phyloP scores from a whole-genome alignment of 1,140 invertebrate genomes.

The Zaprionus nigranus region DNA sequence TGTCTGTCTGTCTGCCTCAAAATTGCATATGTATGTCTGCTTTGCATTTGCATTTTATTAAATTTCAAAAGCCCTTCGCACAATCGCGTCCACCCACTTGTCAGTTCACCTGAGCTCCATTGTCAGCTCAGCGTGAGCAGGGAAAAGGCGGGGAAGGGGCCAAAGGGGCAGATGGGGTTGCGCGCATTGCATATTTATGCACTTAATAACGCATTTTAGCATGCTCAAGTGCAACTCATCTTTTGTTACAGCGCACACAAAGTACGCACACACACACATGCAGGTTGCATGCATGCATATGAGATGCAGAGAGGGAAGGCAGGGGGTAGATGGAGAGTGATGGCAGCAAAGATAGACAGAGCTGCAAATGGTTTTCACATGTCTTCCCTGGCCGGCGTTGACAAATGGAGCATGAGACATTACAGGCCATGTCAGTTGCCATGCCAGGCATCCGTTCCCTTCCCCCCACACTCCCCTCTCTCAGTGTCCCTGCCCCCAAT shows the following conservation, averaged over 20 bases:
- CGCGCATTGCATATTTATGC: constrained; percentile 80
- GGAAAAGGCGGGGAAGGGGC: background rate
- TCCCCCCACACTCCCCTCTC: constrained; percentile 8
- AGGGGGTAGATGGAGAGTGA: background rate
- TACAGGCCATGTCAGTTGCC: constrained; percentile 56
- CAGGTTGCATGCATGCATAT: constrained; percentile 1
- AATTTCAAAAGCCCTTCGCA: constrained; percentile 76
- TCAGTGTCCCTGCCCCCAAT: constrained; percentile 8
- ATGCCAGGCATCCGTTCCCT: constrained; percentile 41
- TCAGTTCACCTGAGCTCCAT: constrained; percentile 62
- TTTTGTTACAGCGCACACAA: constrained; percentile 67
- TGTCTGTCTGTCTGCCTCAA: constrained; percentile 9
- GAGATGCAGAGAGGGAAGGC: constrained; percentile 17
- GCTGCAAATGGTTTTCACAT: constrained; percentile 58
- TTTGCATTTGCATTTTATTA: constrained; percentile 82
- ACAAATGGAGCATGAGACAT: constrained; percentile 74
- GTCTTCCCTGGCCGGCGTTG: constrained; percentile 42
- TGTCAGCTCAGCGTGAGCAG: constrained; percentile 34
- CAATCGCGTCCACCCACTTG: constrained; percentile 42
- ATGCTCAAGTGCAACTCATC: constrained; percentile 81
- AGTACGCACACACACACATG: constrained; percentile 1
- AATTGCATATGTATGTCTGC: constrained; percentile 69
- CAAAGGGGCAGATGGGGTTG: constrained; percentile 3
- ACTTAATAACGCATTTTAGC: constrained; percentile 83
- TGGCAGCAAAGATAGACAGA: constrained; percentile 11